phyloP scores from a whole-genome alignment of 2,797 vertebrate genomes.

The Anguilla pacifica region DNA sequence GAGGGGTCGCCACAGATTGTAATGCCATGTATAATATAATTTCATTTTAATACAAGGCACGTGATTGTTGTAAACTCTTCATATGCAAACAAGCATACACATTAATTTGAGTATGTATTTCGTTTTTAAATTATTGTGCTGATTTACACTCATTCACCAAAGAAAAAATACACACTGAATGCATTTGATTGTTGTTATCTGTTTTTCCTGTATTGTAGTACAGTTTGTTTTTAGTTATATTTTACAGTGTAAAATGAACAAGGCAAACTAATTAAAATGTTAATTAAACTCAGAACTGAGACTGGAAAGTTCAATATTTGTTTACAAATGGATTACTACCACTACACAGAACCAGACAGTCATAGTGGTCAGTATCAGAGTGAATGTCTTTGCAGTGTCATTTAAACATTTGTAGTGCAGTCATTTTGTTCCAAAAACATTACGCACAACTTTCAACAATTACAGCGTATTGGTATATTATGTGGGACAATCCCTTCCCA shows the following conservation, averaged over 20 bases:
- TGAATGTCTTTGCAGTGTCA: background rate
- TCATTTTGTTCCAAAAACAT: background rate
- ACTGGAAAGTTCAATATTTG: constrained; percentile 9
- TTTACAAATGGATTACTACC: background rate
- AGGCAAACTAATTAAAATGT: background rate
- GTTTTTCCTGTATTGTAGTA: background rate
- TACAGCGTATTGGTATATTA: background rate
- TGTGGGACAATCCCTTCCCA: background rate
- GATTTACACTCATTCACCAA: background rate
- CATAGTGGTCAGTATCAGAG: background rate
- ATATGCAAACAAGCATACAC: too few relatives aligned
- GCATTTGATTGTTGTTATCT: background rate
- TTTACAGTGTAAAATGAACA: background rate
- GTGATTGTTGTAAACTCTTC: too few relatives aligned
- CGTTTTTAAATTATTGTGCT: background rate
- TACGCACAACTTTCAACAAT: background rate
- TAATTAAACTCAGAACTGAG: background rate
- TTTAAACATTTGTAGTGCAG: background rate
- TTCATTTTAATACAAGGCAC: too few relatives aligned
- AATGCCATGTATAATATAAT: too few relatives aligned
- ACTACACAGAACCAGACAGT: background rate
- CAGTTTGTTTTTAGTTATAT: background rate
- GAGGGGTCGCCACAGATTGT: too few relatives aligned
- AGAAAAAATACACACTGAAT: background rate
- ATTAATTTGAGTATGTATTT: too few relatives aligned